Base-by-base conservation (phyloP, 2,888 invertebrate species). In the Caenorhabditis sulstoni region DNA sequence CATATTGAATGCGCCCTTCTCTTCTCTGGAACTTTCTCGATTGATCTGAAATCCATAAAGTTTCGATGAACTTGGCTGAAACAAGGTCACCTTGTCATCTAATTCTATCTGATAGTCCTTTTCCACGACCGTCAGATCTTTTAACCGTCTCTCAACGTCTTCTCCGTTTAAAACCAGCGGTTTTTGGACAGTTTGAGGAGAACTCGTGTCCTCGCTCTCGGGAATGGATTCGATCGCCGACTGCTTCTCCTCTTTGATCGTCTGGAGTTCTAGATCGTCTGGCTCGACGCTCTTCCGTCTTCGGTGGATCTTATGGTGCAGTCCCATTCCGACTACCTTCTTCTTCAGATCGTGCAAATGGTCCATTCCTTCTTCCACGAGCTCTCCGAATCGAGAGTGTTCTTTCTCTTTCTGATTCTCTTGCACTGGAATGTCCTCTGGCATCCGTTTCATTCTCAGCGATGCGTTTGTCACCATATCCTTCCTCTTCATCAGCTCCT, bases 381-480 rank as follows among this genome's bases (percentile, higher is more conserved):
- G 68, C n/a, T 85, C 83, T 1, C 81, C 81, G 22, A 85, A 37
- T 18, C 77, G 77, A 0, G 81, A 81, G 8, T 82, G 81, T 22
- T 82, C 81, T 49, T 82, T 78, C 49, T 83, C 86, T 53, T 83
- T 84, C 11, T 64, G 61, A 37, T 81, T 64, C 52, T 82, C 83
- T 74, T 80, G 79, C 14, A 87, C 76, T 8, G 88, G 87, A 29
- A 88, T 88, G 65, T 88, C 88, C 68, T 92, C 92, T 92, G 97
- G 97, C 89, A 98, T 93, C 91, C 97, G 97, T 92, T 96, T 96
- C 83, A 97, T 96, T 84, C 96, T 94, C 92, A 98, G 97, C 85
- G 97, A 97, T 83, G 98, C 97, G 92, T 97, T 98, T 39, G 97
- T 98, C 84, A 98, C 96, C 94, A 97, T 96, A 9, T 85, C 82